Conservation (phyloP, 2,888 invertebrate genomes). For the Apamea anceps region DNA sequence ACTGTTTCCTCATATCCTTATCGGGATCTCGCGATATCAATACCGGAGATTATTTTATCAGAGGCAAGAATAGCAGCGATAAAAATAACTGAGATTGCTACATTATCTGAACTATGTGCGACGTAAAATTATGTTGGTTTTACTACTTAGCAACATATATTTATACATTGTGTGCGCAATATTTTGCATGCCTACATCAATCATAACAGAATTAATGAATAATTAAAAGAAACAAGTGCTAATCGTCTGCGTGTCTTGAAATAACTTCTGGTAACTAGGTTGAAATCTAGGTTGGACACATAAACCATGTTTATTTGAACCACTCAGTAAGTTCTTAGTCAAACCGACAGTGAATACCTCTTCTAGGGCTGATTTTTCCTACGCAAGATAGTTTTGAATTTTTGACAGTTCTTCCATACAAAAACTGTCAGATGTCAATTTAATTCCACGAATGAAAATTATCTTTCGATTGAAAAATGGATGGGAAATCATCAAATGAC, state of each 20-base stretch:
- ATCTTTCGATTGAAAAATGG: too few relatives aligned
- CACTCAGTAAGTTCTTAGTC: neutral
- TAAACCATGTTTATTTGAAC: neutral
- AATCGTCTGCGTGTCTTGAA: too few relatives aligned
- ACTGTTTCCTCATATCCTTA: slow-evolving; percentile 59
- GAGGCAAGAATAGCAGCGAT: slow-evolving; percentile 65
- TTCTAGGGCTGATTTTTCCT: neutral
- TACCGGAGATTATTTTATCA: slow-evolving; percentile 72
- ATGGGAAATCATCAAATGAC: too few relatives aligned
- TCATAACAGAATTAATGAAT: neutral
- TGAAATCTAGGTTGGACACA: neutral
- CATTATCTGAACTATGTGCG: slow-evolving; percentile 42
- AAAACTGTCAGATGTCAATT: too few relatives aligned
- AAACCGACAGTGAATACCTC: neutral
- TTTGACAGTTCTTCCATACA: too few relatives aligned
- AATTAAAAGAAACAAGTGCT: neutral
- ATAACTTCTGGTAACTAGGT: neutral
- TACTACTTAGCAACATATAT: neutral
- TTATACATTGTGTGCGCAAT: neutral
- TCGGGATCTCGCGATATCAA: slow-evolving; percentile 68
- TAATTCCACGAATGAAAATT: too few relatives aligned
- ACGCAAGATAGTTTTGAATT: too few relatives aligned
- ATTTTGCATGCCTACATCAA: neutral
- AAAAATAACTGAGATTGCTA: slow-evolving; percentile 59
- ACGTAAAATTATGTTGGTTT: slow-evolving; percentile 22